Evolutionary conservation across 2,797 vertebrate species (phyloP).

Genomic region (Perdix hodgsoniae): DNA sequence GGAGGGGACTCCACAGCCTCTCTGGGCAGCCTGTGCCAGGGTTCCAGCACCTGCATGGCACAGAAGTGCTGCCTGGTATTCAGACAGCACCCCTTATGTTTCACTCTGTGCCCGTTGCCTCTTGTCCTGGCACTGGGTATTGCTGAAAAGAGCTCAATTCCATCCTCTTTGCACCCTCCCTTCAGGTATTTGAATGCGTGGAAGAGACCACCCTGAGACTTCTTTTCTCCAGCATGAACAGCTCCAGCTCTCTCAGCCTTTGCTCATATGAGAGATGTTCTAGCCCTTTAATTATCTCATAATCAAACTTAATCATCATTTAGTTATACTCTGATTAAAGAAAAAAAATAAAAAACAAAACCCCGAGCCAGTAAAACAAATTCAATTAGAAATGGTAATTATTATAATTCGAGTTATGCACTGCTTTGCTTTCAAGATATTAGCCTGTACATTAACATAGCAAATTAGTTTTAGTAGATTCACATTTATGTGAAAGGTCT

Average conservation of each 20-base stretch:
- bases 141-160: neutral
- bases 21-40: neutral
- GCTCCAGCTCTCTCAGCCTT: neutral
- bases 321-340: neutral
- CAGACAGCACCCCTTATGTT: neutral
- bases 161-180: neutral
- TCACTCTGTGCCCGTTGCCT: neutral
- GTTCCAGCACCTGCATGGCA: neutral
- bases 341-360: neutral
- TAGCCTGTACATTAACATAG: neutral
- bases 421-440: neutral
- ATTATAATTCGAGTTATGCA: neutral
- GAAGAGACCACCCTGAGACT: neutral
- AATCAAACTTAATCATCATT: conserved; percentile 21
- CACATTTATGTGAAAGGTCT: neutral
- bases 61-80: neutral
- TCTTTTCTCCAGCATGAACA: neutral
- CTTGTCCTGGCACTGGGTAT: neutral
- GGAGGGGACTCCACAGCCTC: neutral
- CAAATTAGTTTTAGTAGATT: conserved; percentile 3
- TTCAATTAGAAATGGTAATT: neutral
- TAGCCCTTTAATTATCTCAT: neutral
- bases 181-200: neutral
- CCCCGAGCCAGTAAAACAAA: neutral
- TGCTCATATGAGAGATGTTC: neutral